phyloP scores from a whole-genome alignment of 2,888 invertebrate species.

The Erebia palarica region DNA sequence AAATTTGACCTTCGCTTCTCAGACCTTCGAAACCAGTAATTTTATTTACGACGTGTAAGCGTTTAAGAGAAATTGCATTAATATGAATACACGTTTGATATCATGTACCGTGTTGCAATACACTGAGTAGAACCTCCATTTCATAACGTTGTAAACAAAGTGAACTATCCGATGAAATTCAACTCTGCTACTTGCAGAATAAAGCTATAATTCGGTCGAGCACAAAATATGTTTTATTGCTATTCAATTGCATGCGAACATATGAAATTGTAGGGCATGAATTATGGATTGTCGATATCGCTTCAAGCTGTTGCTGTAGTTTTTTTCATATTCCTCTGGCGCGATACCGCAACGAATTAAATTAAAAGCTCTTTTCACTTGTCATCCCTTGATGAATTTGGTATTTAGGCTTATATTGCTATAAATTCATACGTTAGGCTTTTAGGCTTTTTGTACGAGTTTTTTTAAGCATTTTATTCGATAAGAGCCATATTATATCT shows the following conservation, averaged over 20 bases:
- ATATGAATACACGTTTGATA: conserved; percentile 82
- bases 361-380: conserved; percentile 83
- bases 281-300: conserved; percentile 83
- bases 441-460: not conserved
- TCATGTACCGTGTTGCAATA: conserved; percentile 80
- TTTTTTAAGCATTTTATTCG: not conserved
- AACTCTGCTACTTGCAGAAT: conserved; percentile 48
- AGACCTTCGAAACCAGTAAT: conserved; percentile 71
- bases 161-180: conserved; percentile 47
- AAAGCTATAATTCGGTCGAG: conserved; percentile 60
- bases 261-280: conserved; percentile 83
- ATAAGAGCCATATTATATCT: not conserved
- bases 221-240: conserved; percentile 51
- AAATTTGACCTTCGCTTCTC: conserved; percentile 59
- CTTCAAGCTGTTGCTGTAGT: conserved; percentile 81
- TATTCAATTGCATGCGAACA: conserved; percentile 57
- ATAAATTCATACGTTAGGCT: conserved; percentile 45
- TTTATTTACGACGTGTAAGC: conserved; percentile 82
- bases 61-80: conserved; percentile 83
- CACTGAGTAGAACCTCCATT: conserved; percentile 59
- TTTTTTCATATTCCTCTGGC: conserved; percentile 76
- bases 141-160: conserved; percentile 53
- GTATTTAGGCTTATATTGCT: conserved; percentile 65
- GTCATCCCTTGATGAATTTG: conserved; percentile 80
- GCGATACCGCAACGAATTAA: conserved; percentile 81